Conservation (phyloP, 2,888 invertebrate species). For the Petrolisthes cinctipes region DNA sequence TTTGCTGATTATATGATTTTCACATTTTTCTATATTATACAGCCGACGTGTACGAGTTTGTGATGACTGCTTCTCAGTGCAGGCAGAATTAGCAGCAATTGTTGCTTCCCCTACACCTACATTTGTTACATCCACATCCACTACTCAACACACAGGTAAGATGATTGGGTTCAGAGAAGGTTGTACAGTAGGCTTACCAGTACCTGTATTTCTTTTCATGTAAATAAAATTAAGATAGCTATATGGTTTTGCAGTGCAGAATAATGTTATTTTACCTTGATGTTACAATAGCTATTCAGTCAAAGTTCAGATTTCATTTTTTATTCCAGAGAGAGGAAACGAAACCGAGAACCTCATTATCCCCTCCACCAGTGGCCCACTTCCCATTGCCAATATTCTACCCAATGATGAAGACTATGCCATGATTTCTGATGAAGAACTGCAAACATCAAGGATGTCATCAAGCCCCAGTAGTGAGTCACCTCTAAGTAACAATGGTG, state of each 20-base stretch:
- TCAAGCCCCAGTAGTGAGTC: conserved; percentile 46
- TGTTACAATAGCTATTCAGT: too few relatives aligned
- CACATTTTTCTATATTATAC: background rate
- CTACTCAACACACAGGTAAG: conserved; percentile 1
- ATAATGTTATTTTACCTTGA: too few relatives aligned
- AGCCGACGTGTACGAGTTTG: conserved; percentile 50
- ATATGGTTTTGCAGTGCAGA: too few relatives aligned
- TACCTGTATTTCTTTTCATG: too few relatives aligned
- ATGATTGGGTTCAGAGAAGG: background rate
- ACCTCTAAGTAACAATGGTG: conserved; percentile 28
- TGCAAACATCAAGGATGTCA: conserved; percentile 38
- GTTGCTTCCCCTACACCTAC: conserved; percentile 30
- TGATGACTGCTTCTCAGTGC: conserved; percentile 54
- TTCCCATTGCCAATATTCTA: conserved; percentile 16
- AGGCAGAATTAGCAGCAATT: conserved; percentile 49
- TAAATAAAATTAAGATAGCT: too few relatives aligned
- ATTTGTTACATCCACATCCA: conserved; percentile 6
- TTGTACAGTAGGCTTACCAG: background rate
- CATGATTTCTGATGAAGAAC: conserved; percentile 50
- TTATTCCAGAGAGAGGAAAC: background rate
- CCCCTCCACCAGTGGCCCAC: background rate
- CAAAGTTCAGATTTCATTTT: background rate
- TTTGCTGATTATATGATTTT: too few relatives aligned
- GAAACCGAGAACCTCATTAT: background rate
- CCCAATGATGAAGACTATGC: conserved; percentile 46